Conservation (phyloP, 2,113 vertebrate genomes). For the Sialia sialis region DNA sequence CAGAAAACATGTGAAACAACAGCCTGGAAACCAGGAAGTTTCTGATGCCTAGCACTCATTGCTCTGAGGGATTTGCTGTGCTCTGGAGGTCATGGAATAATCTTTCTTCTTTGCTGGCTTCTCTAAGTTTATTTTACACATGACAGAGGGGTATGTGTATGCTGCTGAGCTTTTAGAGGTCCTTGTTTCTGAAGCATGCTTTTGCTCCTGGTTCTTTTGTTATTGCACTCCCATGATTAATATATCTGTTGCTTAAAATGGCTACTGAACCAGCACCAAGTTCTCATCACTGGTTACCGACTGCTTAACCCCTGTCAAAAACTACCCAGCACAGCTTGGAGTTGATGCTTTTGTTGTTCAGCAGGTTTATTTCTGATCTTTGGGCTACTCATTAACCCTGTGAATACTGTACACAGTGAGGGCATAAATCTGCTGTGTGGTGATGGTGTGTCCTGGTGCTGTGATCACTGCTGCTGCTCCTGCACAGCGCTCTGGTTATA, state of each 20-base stretch:
- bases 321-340: conserved; percentile 34
- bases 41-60: neutral
- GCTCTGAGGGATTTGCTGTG: conserved; percentile 27
- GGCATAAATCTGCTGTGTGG: neutral
- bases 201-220: neutral
- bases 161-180: neutral
- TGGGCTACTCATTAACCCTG: conserved; percentile 41
- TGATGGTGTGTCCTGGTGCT: neutral
- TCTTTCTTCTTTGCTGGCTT: conserved; percentile 4
- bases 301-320: conserved; percentile 50
- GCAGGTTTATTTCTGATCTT: conserved; percentile 62
- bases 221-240: neutral
- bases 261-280: conserved; percentile 17
- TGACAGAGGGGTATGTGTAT: rapidly evolving
- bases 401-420: neutral
- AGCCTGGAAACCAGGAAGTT: conserved; percentile 5
- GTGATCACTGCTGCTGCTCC: neutral
- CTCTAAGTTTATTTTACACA: neutral
- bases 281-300: conserved; percentile 21
- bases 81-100: neutral
- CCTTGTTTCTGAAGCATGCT: neutral
- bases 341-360: conserved; percentile 68
- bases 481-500: rapidly evolving
- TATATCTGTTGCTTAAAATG: conserved; percentile 54
- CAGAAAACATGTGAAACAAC: neutral